Base-by-base conservation (phyloP, 2,888 invertebrate genomes). In the Hydriomena furcata region DNA sequence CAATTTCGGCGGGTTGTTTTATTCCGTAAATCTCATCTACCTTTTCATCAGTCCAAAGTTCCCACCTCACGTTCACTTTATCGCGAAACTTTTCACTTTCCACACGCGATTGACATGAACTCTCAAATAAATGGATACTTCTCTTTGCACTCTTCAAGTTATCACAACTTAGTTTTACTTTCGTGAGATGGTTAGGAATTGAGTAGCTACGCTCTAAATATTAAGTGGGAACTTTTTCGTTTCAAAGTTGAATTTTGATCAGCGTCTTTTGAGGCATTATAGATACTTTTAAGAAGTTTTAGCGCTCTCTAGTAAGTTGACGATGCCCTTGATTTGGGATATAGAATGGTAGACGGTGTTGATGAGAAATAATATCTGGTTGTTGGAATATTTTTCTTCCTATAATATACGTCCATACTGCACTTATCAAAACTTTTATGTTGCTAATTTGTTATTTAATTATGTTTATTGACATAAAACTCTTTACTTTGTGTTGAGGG, bases 31-130 rank as follows among this genome's bases (percentile, higher is more conserved):
- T 50, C 60, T 38, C 36, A 52, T 63, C 63, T 60, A 56, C 30
- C 42, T 23, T 50, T 60, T 55, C 47, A 36, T 46, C 45, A 31
- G 46, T 62, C 55, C 48, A 25, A 32, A 46, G 49, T 57, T 61
- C 47, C 54, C 65, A 61, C 63, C 65, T 68, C 69, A 69, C 68
- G 67, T 71, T 75, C 68, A 71, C 71, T 76, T 61, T 60, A 60
- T 58, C 53, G 48, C 68, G 63, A 73, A 80, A 80, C 80, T 79
- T 79, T 79, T 74, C 72, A 78, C 79, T 80, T 75, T 73, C 76
- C 67, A 68, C 76, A 65, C 73, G 63, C 76, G 76, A 78, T 76
- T 79, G 78, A 76, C 69, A 71, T 65, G 60, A 58, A 53, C 57
- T 60, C 56, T 51, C 52, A 59, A 65, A 66, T 70, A 72, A 68